Evolutionary conservation across 2,113 vertebrate species (phyloP), one percentile per base, ranked within the genome.

Genomic region (Ellobius talpinus): DNA sequence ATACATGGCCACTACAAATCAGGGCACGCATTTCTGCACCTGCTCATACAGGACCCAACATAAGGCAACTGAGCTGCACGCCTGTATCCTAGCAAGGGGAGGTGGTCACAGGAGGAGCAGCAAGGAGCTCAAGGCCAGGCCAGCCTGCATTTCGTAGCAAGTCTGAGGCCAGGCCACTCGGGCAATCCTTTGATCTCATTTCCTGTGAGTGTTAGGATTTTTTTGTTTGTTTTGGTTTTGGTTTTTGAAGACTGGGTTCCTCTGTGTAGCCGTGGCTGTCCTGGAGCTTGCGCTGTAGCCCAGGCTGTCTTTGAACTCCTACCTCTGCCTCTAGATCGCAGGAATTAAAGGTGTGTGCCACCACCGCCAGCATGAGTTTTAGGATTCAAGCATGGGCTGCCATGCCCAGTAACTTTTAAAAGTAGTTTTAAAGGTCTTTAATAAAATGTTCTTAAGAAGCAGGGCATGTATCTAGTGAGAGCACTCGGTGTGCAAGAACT

Each of bases 1-100:
- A 33, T 0, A 2, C 1, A 0, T 0, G 33, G 36, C 13, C 74
- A 23, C 42, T 17, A 21, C n/a, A 76, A 91, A 42, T 5, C 23
- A 2, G 70, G 55, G 26, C 26, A 76, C 39, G 33, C 0, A 0
- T 58, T 31, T 63, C 92, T 72, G 10, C 39, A 82, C 45, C 47
- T 23, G 52, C 47, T 61, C 33, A 4, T 17, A 47, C 63, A 36
- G n/a, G 50, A 91, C 33, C 77, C 13, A 47, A 31, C 73, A 42
- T 1, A 11, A 61, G 36, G 52, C n/a, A 58, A 12, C 79, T 14
- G 23, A 50, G 5, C 78, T 36, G 8, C 39, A 4, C 1, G 17
- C 26, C 29, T 87, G 1, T 13, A 68, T 23, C 29, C 58, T 11
- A 42, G 45, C 36, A 23, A 10, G 5, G 42, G 45, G 58, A 90